Evolutionary conservation across 2,113 vertebrate species (phyloP).

Genomic region (Scortum barcoo): DNA sequence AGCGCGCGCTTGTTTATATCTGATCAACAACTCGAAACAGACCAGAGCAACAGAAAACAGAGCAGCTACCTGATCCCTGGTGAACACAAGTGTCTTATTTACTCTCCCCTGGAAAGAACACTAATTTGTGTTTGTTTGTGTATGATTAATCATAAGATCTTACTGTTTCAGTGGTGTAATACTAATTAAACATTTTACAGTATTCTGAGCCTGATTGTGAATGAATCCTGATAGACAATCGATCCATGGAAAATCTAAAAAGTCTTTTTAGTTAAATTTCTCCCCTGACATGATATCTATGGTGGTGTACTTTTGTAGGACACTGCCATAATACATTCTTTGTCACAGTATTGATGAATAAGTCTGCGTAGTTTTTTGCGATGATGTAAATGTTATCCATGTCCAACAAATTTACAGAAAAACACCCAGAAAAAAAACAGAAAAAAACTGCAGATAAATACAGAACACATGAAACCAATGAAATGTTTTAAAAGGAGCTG

Average conservation of each 20-base stretch:
- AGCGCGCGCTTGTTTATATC: constrained; percentile 35
- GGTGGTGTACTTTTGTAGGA: background rate
- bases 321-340: background rate
- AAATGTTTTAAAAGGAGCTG: too few relatives aligned
- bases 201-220: background rate
- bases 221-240: background rate
- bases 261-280: background rate
- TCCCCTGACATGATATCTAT: too few relatives aligned
- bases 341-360: background rate
- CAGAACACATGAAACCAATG: too few relatives aligned
- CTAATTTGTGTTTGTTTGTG: rapidly evolving
- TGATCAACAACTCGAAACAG: constrained; percentile 39
- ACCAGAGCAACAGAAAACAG: constrained; percentile 65
- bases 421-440: too few relatives aligned
- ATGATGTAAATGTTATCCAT: too few relatives aligned
- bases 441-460: too few relatives aligned
- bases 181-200: background rate
- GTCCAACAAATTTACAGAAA: too few relatives aligned
- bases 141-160: background rate
- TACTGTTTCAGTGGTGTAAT: background rate
- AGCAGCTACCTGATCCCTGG: constrained; percentile 2
- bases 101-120: background rate
- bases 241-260: background rate
- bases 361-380: background rate
- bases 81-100: background rate